A percentile compares a stretch with the other conserved stretches of the same genome.
phyloP scores from a whole-genome alignment of 2,113 vertebrate species.

The Neofelis nebulosa region DNA sequence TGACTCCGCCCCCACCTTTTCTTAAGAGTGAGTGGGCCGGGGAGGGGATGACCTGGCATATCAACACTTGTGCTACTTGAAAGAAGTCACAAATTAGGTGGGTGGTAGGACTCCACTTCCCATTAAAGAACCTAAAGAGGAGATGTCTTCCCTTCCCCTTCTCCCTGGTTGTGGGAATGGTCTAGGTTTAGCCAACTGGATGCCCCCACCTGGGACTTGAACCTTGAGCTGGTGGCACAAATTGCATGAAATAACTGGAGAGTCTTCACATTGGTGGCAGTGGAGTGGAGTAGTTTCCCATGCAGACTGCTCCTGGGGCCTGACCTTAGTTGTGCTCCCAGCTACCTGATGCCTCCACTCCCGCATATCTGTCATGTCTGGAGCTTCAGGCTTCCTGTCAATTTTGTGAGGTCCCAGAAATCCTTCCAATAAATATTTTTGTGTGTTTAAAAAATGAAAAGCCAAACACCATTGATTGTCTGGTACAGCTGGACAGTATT shows the following conservation, averaged over 20 bases:
- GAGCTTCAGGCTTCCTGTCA: not conserved
- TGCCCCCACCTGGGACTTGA: not conserved
- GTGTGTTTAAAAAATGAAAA: not conserved
- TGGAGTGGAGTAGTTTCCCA: not conserved
- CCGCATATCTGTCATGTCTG: not conserved
- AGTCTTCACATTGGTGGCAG: not conserved
- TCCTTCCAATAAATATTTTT: not conserved
- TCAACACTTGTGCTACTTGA: not conserved
- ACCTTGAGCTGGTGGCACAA: not conserved
- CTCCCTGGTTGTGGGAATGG: not conserved
- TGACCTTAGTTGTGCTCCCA: not conserved
- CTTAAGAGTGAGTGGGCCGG: not conserved
- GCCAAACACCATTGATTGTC: not conserved
- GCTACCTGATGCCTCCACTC: not conserved
- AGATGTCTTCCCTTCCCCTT: not conserved
- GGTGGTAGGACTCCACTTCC: not conserved
- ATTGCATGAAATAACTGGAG: not conserved
- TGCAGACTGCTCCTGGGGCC: not conserved
- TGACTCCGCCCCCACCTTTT: rapidly evolving
- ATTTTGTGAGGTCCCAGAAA: not conserved
- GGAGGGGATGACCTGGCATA: not conserved
- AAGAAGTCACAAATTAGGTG: not conserved
- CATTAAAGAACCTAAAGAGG: not conserved
- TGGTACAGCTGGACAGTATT: not conserved
- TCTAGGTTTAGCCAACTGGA: not conserved